Evolutionary conservation across 2,888 invertebrate species (phyloP).

Genomic region (Drosophila cognata): DNA sequence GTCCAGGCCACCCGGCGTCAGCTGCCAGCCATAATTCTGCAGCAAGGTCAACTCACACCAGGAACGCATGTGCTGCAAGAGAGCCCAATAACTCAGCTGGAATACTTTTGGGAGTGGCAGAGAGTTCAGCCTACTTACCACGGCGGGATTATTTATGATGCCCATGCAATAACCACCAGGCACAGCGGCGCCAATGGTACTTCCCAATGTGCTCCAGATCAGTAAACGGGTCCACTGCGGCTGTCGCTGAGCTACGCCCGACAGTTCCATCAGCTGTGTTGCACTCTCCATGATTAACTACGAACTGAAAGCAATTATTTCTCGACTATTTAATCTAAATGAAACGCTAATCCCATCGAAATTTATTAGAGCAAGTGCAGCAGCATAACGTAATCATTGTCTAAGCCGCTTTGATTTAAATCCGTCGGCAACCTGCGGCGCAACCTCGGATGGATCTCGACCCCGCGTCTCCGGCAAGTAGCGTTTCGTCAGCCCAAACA

Average conservation of each 20-base stretch:
- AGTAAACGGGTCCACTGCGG: slow-evolving; percentile 47
- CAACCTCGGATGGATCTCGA: slow-evolving; percentile 88
- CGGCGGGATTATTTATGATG: slow-evolving; percentile 91
- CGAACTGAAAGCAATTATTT: neutral
- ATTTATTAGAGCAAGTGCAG: slow-evolving; percentile 21
- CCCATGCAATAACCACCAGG: slow-evolving; percentile 93
- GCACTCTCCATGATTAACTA: slow-evolving; percentile 26
- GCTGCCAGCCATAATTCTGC: slow-evolving; percentile 86
- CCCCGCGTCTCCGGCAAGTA: slow-evolving; percentile 92
- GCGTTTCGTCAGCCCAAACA: slow-evolving; percentile 85
- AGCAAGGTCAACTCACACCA: slow-evolving; percentile 90
- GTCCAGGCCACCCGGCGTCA: slow-evolving; percentile 86
- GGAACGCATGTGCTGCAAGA: slow-evolving; percentile 86
- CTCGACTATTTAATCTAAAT: slow-evolving; percentile 16
- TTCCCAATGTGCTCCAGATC: slow-evolving; percentile 56
- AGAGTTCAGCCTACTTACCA: slow-evolving; percentile 86
- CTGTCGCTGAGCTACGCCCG: neutral
- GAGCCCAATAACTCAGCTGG: neutral
- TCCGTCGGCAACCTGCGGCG: slow-evolving; percentile 88
- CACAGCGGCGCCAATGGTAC: slow-evolving; percentile 88
- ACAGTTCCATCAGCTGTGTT: slow-evolving; percentile 12
- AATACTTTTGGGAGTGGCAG: neutral
- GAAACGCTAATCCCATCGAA: slow-evolving; percentile 21
- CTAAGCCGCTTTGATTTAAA: slow-evolving; percentile 85
- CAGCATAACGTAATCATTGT: slow-evolving; percentile 2